Evolutionary conservation across 1,140 invertebrate genomes (phyloP), one percentile per base, ranked within the genome.

Genomic region (Oppia nitens): DNA sequence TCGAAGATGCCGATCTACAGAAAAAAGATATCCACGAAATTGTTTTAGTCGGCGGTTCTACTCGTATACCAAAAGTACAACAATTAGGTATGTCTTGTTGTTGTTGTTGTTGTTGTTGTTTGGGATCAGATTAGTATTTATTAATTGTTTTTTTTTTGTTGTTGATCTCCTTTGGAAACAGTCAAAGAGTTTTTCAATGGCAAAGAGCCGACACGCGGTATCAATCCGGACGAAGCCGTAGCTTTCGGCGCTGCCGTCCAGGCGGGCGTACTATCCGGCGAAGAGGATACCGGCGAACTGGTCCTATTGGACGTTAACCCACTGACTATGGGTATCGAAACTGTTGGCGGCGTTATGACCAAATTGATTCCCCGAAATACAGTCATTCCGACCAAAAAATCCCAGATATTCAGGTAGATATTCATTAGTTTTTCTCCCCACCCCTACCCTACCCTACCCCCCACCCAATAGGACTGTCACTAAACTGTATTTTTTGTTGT

Each of bases 341-440:
- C 95, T 61, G 94, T 98, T 59, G 95, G 95, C 61, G 95, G 95
- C 63, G 93, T 99, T 12, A 98, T 99, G 95, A 98, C 95, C 61
- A 98, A 98, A 72, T 77, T 99, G 25, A 98, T 98, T 71, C 84
- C 89, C 56, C 73, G 95, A 68, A 99, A 98, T 77, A 97, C 93
- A 49, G 93, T 97, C 47, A 98, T 99, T 66, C 95, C 95, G 20
- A 98, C 94, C n/a, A 98, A 98, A 76, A 98, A 99, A 71, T 94
- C 91, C 3, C 94, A 98, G 71, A 93, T 98, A 66, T 99, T 99
- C 81, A n/a, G n/a, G n/a, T n/a, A n/a, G n/a, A n/a, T n/a, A n/a
- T n/a, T n/a, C n/a, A n/a, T n/a, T n/a, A n/a, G n/a, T n/a, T n/a
- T n/a, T n/a, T n/a, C n/a, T n/a, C n/a, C n/a, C n/a, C n/a, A n/a